Percentiles rank a stretch among this genome's conserved stretches.
Conservation (phyloP, 2,113 vertebrate species). For the Pampusana beccarii region DNA sequence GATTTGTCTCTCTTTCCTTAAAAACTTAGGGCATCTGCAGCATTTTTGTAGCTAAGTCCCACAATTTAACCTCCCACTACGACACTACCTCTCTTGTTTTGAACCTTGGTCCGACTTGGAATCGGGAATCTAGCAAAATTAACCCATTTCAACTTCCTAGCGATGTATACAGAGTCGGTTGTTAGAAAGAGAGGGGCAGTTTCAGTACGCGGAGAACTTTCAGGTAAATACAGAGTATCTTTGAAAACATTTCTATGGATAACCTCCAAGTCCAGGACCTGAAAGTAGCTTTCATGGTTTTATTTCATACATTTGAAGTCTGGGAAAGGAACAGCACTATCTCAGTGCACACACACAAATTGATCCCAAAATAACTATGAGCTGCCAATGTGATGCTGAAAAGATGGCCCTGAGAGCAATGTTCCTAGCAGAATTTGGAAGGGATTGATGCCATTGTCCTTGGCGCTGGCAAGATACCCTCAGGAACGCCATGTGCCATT, state of each 20-base stretch:
- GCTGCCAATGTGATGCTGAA: neutral
- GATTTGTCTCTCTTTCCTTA: neutral
- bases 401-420: neutral
- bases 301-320: neutral
- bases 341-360: neutral
- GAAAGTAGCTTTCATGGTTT: neutral
- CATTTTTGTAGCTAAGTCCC: neutral
- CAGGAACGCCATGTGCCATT: neutral
- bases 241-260: too few relatives aligned
- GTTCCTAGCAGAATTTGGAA: neutral
- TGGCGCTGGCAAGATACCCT: neutral
- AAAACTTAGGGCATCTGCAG: neutral
- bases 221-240: too few relatives aligned
- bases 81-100: neutral
- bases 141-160: neutral
- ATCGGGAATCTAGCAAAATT: neutral
- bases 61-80: neutral
- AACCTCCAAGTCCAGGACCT: neutral
- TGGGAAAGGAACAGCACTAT: neutral
- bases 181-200: neutral
- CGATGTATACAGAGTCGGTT: rapidly evolving
- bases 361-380: neutral
- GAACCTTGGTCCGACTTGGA: neutral
- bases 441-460: neutral
- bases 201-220: neutral